Conservation (phyloP, 2,888 invertebrate species). For the Melieria crassipennis region DNA sequence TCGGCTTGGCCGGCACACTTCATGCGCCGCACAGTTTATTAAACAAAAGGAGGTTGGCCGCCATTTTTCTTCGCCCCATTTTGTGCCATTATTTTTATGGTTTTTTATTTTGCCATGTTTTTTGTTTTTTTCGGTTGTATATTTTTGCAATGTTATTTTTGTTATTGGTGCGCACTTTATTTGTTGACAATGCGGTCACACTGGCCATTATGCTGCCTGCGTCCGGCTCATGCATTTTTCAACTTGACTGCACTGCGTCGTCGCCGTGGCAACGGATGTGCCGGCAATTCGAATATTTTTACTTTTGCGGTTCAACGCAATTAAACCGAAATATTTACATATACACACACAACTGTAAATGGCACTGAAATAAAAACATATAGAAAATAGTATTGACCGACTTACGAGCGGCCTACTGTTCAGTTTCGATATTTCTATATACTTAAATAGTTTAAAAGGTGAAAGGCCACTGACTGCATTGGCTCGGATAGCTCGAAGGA, state of each 20-base stretch:
- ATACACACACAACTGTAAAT: not conserved
- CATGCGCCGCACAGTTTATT: constrained; percentile 9
- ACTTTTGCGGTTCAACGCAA: constrained; percentile 27
- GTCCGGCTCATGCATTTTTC: not conserved
- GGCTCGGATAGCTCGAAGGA: no score
- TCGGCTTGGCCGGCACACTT: no score
- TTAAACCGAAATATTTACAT: constrained; percentile 27
- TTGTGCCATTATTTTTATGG: not conserved
- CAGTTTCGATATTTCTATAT: not conserved
- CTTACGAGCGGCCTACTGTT: not conserved
- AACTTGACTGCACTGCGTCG: no score
- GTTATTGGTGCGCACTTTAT: not conserved
- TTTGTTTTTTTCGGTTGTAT: not conserved
- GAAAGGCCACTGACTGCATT: not conserved
- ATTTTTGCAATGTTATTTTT: not conserved
- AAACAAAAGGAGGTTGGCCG: constrained; percentile 1
- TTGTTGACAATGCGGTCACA: not conserved
- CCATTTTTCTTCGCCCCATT: not conserved
- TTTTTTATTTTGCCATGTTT: not conserved
- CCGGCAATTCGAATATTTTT: constrained; percentile 1
- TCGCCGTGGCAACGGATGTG: not conserved
- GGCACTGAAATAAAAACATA: not conserved
- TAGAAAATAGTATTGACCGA: not conserved
- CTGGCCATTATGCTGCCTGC: not conserved
- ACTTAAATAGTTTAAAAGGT: not conserved